Evolutionary conservation across 2,113 vertebrate species (phyloP).

Genomic region (Zosterops hypoxanthus): DNA sequence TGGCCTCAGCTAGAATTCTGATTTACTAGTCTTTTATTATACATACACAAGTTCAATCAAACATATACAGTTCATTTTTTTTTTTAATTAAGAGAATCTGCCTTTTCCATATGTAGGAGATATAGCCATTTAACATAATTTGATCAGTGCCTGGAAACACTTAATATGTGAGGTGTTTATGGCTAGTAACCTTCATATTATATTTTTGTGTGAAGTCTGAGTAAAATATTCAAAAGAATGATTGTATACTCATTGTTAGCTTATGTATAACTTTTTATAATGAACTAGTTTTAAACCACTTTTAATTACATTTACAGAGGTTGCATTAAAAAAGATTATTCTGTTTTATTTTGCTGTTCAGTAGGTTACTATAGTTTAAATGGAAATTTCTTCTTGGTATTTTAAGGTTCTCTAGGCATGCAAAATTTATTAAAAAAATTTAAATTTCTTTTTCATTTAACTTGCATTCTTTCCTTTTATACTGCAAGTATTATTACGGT

Average conservation of each 20-base stretch:
- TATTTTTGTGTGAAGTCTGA: neutral
- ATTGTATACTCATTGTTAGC: conserved; percentile 5
- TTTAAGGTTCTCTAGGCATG: neutral
- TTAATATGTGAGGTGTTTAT: neutral
- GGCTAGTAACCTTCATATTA: neutral
- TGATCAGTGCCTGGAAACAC: conserved; percentile 4
- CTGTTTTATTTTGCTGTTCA: neutral
- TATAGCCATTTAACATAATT: neutral
- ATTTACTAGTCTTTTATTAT: conserved; percentile 32
- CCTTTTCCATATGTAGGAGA: conserved; percentile 27
- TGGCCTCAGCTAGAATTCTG: conserved; percentile 36
- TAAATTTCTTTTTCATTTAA: neutral
- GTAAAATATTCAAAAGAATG: conserved; percentile 5
- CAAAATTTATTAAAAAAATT: neutral
- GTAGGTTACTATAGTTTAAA: neutral
- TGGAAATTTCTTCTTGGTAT: neutral
- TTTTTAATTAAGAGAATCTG: conserved; percentile 29
- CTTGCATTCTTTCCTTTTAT: neutral
- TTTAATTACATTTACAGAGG: conserved; percentile 34
- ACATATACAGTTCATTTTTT: neutral
- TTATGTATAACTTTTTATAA: conserved; percentile 3
- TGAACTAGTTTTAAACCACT: conserved; percentile 17
- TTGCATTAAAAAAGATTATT: neutral
- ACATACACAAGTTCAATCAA: neutral
- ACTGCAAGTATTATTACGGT: neutral